Percentiles rank a stretch among this genome's conserved stretches.
Conservation (phyloP, 2,888 invertebrate species). For the Galerucella pusilla region DNA sequence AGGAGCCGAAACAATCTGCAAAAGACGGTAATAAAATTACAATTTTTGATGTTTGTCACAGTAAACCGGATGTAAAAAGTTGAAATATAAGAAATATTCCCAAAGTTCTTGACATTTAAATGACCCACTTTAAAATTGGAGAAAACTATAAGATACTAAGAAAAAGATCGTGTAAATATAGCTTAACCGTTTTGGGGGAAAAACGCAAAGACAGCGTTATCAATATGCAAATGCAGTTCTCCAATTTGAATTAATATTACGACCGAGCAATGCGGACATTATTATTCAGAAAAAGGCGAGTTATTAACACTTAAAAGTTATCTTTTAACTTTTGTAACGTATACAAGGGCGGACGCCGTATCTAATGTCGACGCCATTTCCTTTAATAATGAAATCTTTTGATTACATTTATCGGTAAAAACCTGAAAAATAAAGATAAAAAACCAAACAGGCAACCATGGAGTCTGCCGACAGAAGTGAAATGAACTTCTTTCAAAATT, state of each 20-base stretch:
- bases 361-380: not conserved
- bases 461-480: too few relatives aligned
- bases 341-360: not conserved
- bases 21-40: not conserved
- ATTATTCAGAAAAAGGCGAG: constrained; percentile 33
- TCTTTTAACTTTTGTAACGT: not conserved
- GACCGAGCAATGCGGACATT: constrained; percentile 18
- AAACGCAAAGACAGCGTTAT: constrained; percentile 31
- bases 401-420: not conserved
- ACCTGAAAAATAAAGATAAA: not conserved
- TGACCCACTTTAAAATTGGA: too few relatives aligned
- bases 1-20: constrained; percentile 1
- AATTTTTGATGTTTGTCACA: not conserved
- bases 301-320: constrained; percentile 29
- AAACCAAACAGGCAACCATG: too few relatives aligned
- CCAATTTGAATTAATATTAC: constrained; percentile 50
- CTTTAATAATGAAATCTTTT: not conserved
- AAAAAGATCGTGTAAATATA: not conserved
- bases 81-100: too few relatives aligned
- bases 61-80: not conserved
- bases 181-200: not conserved
- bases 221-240: constrained; percentile 47
- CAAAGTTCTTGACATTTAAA: too few relatives aligned
- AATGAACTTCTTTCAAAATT: not conserved
- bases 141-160: too few relatives aligned